phyloP scores from a whole-genome alignment of 2,797 vertebrate species.

The Enteromius trimaculatus region DNA sequence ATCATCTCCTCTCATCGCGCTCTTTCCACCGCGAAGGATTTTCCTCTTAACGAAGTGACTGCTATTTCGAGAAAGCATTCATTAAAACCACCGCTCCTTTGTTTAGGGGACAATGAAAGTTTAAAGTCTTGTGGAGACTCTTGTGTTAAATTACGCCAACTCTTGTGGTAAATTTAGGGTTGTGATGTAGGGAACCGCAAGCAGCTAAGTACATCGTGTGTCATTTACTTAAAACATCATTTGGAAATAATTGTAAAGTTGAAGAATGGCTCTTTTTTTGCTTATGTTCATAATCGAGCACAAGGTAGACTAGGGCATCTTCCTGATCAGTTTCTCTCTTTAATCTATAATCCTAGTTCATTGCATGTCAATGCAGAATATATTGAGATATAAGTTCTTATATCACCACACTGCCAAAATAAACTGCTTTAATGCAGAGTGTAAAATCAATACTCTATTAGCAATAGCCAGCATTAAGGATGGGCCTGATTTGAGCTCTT shows the following conservation, averaged over 20 bases:
- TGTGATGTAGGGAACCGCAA: neutral
- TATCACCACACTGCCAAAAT: slow-evolving; percentile 31
- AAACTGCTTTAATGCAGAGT: slow-evolving; percentile 50
- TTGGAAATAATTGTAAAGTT: slow-evolving; percentile 41
- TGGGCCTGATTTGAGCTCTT: slow-evolving; percentile 34
- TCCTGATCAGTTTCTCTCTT: slow-evolving; percentile 38
- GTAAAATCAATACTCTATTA: slow-evolving; percentile 63
- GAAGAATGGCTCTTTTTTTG: slow-evolving; percentile 47
- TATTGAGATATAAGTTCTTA: slow-evolving; percentile 25
- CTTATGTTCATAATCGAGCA: slow-evolving; percentile 23
- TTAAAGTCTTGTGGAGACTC: slow-evolving; percentile 61
- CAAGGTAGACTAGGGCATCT: slow-evolving; percentile 8
- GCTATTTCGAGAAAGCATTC: slow-evolving; percentile 68
- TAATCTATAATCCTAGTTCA: slow-evolving; percentile 36
- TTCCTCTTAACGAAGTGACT: slow-evolving; percentile 48
- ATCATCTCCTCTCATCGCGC: slow-evolving; percentile 47
- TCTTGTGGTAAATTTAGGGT: slow-evolving; percentile 29
- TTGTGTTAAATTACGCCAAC: slow-evolving; percentile 36
- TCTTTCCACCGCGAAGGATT: slow-evolving; percentile 39
- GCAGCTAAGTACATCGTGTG: slow-evolving; percentile 38
- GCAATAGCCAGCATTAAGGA: slow-evolving; percentile 28
- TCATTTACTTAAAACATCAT: slow-evolving; percentile 50
- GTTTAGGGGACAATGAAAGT: slow-evolving; percentile 66
- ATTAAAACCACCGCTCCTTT: slow-evolving; percentile 68
- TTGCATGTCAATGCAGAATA: slow-evolving; percentile 36